phyloP scores from a whole-genome alignment of 2,797 vertebrate genomes.

The Danio aesculapii region DNA sequence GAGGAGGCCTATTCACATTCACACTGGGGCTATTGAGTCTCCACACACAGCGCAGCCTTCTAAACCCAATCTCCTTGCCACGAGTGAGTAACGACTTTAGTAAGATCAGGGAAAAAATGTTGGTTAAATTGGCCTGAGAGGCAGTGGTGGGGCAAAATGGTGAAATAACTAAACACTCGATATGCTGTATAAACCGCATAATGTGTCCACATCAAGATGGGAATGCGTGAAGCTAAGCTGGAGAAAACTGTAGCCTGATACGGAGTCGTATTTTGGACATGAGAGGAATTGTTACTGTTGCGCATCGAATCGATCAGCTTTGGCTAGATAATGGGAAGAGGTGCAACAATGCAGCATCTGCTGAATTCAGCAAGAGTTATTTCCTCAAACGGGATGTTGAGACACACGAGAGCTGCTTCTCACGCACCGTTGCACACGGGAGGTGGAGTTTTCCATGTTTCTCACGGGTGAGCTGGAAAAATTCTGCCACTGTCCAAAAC shows the following conservation, averaged over 20 bases:
- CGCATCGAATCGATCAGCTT: slow-evolving; percentile 75
- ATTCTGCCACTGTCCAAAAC: slow-evolving; percentile 11
- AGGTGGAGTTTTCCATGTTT: slow-evolving; percentile 34
- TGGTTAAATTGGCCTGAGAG: neutral
- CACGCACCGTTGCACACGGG: slow-evolving; percentile 14
- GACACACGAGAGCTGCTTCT: slow-evolving; percentile 35
- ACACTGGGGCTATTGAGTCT: slow-evolving; percentile 48
- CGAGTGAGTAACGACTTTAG: slow-evolving; percentile 16
- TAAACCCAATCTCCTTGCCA: slow-evolving; percentile 15
- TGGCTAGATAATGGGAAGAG: slow-evolving; percentile 55
- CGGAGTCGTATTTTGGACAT: slow-evolving; percentile 60
- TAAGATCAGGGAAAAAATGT: slow-evolving; percentile 10
- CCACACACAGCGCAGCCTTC: neutral
- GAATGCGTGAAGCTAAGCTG: slow-evolving; percentile 74
- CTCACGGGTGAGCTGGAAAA: slow-evolving; percentile 35
- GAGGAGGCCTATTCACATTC: slow-evolving; percentile 68
- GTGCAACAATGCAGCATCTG: slow-evolving; percentile 71
- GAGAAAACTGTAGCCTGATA: slow-evolving; percentile 65
- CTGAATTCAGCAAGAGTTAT: slow-evolving; percentile 54
- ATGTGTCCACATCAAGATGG: slow-evolving; percentile 72
- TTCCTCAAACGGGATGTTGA: slow-evolving; percentile 46
- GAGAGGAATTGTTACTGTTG: slow-evolving; percentile 65
- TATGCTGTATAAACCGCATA: slow-evolving; percentile 66
- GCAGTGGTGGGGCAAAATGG: neutral
- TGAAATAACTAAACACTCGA: slow-evolving; percentile 55